Conservation (phyloP, 2,888 invertebrate genomes). For the Lasioglossum vierecki region DNA sequence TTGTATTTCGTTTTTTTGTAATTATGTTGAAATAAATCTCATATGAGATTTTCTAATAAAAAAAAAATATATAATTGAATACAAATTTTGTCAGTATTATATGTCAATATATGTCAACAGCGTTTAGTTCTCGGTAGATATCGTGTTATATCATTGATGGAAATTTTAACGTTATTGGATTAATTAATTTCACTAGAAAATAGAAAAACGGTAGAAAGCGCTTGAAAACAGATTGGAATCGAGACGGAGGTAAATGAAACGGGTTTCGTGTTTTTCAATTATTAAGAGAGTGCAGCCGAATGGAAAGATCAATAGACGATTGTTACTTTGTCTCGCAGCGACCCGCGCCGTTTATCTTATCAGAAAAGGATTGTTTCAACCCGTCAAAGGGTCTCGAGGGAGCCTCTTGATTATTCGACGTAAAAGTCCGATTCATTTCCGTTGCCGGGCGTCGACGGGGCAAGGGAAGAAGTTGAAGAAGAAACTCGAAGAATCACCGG, state of each 20-base stretch:
- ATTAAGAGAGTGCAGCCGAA: not conserved
- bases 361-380: slow-evolving; percentile 8
- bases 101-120: too few relatives aligned
- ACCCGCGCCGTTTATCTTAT: not conserved
- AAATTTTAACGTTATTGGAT: not conserved
- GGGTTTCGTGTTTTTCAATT: slow-evolving; percentile 5
- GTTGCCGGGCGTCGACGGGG: not conserved
- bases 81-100: too few relatives aligned
- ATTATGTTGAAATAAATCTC: too few relatives aligned
- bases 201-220: not conserved
- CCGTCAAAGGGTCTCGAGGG: not conserved
- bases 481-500: slow-evolving; percentile 36
- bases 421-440: slow-evolving; percentile 20
- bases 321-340: not conserved
- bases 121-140: too few relatives aligned
- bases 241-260: not conserved
- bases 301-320: not conserved
- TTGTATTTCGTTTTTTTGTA: too few relatives aligned
- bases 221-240: slow-evolving; percentile 5
- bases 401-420: slow-evolving; percentile 13
- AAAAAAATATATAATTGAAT: too few relatives aligned
- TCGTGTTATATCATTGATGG: not conserved
- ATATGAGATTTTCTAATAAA: too few relatives aligned
- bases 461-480: not conserved
- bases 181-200: not conserved